Conservation (phyloP, 2,888 invertebrate genomes). For the Cantharis rustica region DNA sequence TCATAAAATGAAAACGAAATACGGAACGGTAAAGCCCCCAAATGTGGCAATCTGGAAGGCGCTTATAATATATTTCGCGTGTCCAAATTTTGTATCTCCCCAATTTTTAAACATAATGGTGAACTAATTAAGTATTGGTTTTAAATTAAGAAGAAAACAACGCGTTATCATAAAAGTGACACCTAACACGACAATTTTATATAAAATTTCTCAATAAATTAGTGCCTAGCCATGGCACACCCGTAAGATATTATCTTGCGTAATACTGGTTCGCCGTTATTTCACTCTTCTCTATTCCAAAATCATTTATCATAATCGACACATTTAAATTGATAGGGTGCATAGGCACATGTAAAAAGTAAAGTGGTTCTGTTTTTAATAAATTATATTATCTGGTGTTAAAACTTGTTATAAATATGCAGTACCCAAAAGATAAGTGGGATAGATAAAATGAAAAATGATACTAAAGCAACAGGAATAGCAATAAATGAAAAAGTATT, state of each 20-base stretch:
- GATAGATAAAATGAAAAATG: not conserved
- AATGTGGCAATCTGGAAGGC: not conserved
- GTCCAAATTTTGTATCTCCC: not conserved
- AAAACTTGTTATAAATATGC: not conserved
- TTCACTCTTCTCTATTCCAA: constrained; percentile 7
- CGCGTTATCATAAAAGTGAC: constrained; percentile 5
- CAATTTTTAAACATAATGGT: not conserved
- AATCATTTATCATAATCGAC: constrained; percentile 6
- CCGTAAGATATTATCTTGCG: constrained; percentile 17
- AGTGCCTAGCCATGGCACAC: constrained; percentile 16
- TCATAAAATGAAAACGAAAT: not conserved
- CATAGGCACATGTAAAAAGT: not conserved
- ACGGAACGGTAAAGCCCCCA: not conserved
- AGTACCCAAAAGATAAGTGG: not conserved
- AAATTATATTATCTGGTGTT: not conserved
- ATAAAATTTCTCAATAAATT: constrained; percentile 18
- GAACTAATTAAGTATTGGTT: not conserved
- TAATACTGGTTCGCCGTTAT: constrained; percentile 17
- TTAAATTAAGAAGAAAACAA: not conserved
- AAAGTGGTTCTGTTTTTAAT: not conserved
- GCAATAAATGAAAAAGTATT: not conserved
- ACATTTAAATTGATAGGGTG: constrained; percentile 4
- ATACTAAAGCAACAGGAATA: not conserved
- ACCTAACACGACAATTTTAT: constrained; percentile 12
- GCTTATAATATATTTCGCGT: not conserved